Percentiles rank a stretch among this genome's conserved stretches.
These are phyloP conservation scores for Axinella damicornis DNA, from an alignment of 37 sponge, comb jelly and placozoan species.

Conservation along the genomic window DNA sequence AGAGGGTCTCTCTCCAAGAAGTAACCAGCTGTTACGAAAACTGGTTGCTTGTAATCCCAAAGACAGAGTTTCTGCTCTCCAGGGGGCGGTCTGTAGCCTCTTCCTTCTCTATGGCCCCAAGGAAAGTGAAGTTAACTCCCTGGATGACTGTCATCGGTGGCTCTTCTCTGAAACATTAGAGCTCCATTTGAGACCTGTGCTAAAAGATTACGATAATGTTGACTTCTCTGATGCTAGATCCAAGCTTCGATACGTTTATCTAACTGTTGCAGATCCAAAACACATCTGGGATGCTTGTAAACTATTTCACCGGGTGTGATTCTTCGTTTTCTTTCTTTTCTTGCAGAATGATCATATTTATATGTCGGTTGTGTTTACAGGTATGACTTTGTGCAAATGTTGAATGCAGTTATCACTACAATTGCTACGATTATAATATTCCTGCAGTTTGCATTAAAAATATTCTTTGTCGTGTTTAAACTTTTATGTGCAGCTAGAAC, in stretches of 20 bases:
- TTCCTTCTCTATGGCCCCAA: slow-evolving; percentile 61
- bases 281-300: slow-evolving; percentile 35
- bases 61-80: slow-evolving; percentile 25
- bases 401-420: too few relatives aligned
- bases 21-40: slow-evolving; percentile 35
- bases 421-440: too few relatives aligned
- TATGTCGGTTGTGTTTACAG: too few relatives aligned
- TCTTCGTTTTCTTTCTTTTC: too few relatives aligned
- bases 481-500: too few relatives aligned
- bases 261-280: slow-evolving; percentile 19
- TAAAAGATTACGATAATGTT: neutral
- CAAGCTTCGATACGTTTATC: slow-evolving; percentile 21
- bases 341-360: too few relatives aligned
- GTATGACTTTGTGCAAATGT: too few relatives aligned
- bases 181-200: slow-evolving; percentile 35
- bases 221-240: neutral
- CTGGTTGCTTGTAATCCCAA: slow-evolving; percentile 29
- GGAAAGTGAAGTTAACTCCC: neutral
- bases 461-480: too few relatives aligned
- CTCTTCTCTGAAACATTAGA: slow-evolving; percentile 45
- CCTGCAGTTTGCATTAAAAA: too few relatives aligned
- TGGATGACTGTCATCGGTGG: slow-evolving; percentile 52
- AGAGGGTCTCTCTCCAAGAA: slow-evolving; percentile 16
- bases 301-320: neutral
- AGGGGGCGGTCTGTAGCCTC: slow-evolving; percentile 40